Conservation (phyloP, 1,140 invertebrate species). For the Adelges cooleyi region DNA sequence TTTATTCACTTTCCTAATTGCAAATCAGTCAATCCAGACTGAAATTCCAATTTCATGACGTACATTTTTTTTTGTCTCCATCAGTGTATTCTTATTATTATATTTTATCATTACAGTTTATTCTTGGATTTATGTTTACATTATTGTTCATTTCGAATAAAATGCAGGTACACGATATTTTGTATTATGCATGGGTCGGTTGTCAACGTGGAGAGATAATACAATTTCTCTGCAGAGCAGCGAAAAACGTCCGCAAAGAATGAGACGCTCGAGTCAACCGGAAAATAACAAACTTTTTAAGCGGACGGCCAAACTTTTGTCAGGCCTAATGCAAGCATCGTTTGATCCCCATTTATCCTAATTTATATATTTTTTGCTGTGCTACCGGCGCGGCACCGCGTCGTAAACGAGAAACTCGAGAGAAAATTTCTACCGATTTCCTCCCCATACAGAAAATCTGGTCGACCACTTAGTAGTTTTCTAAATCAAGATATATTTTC, state of each 20-base stretch:
- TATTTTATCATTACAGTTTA: neutral
- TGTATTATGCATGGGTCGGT: neutral
- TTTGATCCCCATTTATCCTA: constrained; percentile 13
- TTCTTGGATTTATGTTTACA: neutral
- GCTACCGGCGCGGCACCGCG: no score
- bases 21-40: constrained; percentile 15
- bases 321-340: constrained; percentile 11
- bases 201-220: neutral
- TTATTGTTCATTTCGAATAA: constrained; percentile 5
- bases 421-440: constrained; percentile 4
- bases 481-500: constrained; percentile 19
- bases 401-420: neutral
- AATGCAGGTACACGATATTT: neutral
- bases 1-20: constrained; percentile 15
- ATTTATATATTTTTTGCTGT: neutral
- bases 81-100: no score
- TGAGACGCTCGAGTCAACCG: neutral
- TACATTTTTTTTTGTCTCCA: no score
- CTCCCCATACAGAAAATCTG: constrained; percentile 2
- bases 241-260: neutral
- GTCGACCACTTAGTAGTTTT: constrained; percentile 19
- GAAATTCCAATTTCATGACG: constrained; percentile 15
- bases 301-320: constrained; percentile 2
- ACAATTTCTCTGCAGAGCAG: constrained; percentile 4
- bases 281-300: constrained; percentile 17